Base-by-base conservation (phyloP, 1,140 invertebrate species). In the Leptonema lineaticorne region DNA sequence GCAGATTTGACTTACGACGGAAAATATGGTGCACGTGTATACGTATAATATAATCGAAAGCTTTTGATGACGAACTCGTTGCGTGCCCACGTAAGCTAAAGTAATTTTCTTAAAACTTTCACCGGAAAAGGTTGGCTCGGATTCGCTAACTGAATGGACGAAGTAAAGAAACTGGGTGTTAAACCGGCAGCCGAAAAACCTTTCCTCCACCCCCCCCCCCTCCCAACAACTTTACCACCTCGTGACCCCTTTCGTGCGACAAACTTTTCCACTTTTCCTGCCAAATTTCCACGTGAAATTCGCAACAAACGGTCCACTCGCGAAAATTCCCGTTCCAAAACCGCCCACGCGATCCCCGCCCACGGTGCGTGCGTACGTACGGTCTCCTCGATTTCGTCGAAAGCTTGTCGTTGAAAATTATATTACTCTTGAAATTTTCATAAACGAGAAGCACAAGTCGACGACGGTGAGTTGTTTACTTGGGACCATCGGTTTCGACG, bases 351-450 rank as follows among this genome's bases (percentile, higher is more conserved):
- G n/a, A n/a, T n/a, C n/a, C n/a, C n/a, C n/a, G n/a, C n/a, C n/a
- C n/a, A n/a, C n/a, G n/a, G n/a, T n/a, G n/a, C n/a, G n/a, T n/a
- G 33, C 7, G 33, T 37, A 37, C 7, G n/a, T 37, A 37, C n/a
- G 33, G 33, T 7, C 33, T 37, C 33, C n/a, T 37, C 33, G 33
- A n/a, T n/a, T 7, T 37, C 33, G 33, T 37, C n/a, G n/a, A n/a
- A n/a, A n/a, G n/a, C n/a, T n/a, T n/a, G n/a, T n/a, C 37, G 20
- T 26, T 18, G 48, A 53, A 53, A 53, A 53, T 53, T 53, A 53
- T 53, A 53, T 53, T 53, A 53, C 48, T 53, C 18, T 53, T 53
- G 48, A 53, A 53, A 53, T 53, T 53, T 53, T 16, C 20, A 53
- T 53, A 53, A 53, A 53, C 48, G 16, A 26, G 2, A 20, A 18